Evolutionary conservation across 2,797 vertebrate genomes (phyloP).

Genomic region (Delichon dasypus): DNA sequence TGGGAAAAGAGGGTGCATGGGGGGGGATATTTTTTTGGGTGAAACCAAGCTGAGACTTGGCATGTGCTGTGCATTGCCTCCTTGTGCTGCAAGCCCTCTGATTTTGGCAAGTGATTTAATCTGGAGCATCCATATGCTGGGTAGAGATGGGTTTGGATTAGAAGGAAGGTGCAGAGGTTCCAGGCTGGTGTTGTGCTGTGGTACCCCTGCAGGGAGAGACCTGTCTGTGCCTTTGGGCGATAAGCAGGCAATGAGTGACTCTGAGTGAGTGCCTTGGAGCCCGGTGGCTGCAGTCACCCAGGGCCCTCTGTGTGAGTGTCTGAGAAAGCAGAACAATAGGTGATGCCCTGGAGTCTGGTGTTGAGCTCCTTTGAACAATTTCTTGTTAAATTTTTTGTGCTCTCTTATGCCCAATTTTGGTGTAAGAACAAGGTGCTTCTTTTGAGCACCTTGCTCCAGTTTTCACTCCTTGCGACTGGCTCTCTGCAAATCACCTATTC

Average conservation of each 20-base stretch:
- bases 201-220: background rate
- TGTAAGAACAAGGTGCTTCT: background rate
- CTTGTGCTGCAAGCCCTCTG: background rate
- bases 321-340: background rate
- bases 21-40: background rate
- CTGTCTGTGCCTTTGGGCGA: background rate
- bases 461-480: background rate
- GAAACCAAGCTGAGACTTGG: background rate
- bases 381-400: background rate
- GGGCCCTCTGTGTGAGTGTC: background rate
- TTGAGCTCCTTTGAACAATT: background rate
- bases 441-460: background rate
- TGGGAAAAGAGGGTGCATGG: background rate
- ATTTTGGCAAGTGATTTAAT: background rate
- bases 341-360: background rate
- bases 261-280: background rate
- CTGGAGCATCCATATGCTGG: background rate
- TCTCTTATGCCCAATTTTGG: background rate
- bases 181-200: background rate
- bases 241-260: background rate
- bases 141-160: background rate
- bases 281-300: background rate
- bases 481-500: background rate
- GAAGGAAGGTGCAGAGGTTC: background rate
- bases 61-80: fast-evolving